Base-by-base conservation (phyloP, 2,797 vertebrate genomes). In the Spinus olivaceus region DNA sequence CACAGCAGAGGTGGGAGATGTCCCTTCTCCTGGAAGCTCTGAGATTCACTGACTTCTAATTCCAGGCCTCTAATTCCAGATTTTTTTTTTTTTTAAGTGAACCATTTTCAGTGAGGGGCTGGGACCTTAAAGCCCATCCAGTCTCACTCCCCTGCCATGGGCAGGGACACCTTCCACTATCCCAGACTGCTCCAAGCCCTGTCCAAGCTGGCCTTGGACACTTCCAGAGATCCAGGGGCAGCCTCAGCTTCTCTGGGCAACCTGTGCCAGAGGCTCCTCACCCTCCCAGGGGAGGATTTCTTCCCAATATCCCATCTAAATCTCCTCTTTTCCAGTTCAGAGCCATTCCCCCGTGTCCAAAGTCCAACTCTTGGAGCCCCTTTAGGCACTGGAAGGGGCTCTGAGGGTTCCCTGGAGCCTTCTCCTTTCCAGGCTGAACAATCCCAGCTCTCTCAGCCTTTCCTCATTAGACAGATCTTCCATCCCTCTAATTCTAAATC, bases 131-230 rank as follows among this genome's bases (percentile, higher is more conserved):
- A n/a, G 13, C 24, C 24, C 28, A 33, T 53, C 54, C 64, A 46
- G 28, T 53, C 20, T 30, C 39, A 61, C 2, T 5, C 30, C 22
- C 6, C 10, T 44, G 20, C 19, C 39, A 17, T 20, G 20, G 46
- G 2, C 39, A 37, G 53, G 15, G n/a, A 51, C 28, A 24, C 6
- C 15, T 28, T 28, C 53, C 13, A 8, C 28, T 21, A 3, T 1
- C 5, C 39, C 54, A 53, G 24, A 0, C 2, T 77, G 33, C 14
- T 53, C 47, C 47, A 46, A 24, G n/a, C n/a, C 11, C 37, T 1
- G 1, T 44, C 27, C 47, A 44, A 0, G 2, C 46, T 39, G 39
- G 39, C 24, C n/a, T 46, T 69, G 33, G 15, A 33, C n/a, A 7
- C 14, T 53, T 24, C 20, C 33, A 21, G 30, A 47, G 16, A 37